Conservation (phyloP, 92 coral and sea anemone species). For the Phenganax marumi region DNA sequence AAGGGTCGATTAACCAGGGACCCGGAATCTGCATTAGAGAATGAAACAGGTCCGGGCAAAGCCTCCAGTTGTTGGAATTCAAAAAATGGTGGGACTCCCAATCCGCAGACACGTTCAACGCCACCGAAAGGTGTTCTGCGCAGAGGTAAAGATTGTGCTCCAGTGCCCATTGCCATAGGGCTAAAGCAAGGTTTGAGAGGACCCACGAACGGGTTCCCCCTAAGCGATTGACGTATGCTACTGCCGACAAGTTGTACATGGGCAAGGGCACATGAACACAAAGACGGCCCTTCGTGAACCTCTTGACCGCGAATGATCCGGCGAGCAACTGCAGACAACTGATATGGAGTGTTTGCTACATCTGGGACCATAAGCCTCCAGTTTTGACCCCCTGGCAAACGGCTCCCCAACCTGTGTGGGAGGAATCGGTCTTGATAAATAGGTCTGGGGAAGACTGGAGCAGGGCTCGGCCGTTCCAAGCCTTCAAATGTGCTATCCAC, state of each 20-base stretch:
- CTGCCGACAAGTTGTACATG: constrained; percentile 18
- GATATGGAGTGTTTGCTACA: constrained; percentile 12
- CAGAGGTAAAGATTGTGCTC: neutral
- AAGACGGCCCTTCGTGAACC: neutral
- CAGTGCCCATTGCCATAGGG: constrained; percentile 3
- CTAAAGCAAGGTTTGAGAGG: neutral
- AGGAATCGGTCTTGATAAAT: constrained; percentile 50
- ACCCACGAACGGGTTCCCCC: no score
- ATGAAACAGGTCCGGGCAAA: constrained; percentile 29
- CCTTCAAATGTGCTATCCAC: neutral
- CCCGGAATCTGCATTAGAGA: constrained; percentile 28
- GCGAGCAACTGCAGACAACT: constrained; percentile 9
- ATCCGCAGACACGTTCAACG: constrained; percentile 16
- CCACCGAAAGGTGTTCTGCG: constrained; percentile 25
- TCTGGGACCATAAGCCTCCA: constrained; percentile 47
- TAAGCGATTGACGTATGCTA: neutral
- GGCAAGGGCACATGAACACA: neutral
- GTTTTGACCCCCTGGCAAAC: constrained; percentile 25
- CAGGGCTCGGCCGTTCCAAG: neutral
- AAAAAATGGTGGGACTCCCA: constrained; percentile 11
- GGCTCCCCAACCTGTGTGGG: constrained; percentile 3
- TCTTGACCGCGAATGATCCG: neutral
- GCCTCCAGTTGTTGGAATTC: constrained; percentile 34
- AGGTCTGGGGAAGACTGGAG: constrained; percentile 28
- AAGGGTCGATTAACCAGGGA: neutral